phyloP scores from a whole-genome alignment of 2,888 invertebrate species.

The Epinotia nisella region DNA sequence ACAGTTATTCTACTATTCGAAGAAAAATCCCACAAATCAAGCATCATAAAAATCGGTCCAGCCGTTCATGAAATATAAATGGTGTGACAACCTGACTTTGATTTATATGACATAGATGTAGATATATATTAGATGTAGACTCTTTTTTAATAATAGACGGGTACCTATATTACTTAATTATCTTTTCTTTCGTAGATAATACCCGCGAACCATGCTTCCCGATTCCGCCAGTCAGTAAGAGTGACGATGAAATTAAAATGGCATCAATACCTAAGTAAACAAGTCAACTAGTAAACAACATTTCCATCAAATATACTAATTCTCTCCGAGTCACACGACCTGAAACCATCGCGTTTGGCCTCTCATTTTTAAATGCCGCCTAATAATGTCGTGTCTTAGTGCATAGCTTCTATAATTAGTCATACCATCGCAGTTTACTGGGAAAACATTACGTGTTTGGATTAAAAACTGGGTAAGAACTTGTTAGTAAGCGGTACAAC shows the following conservation, averaged over 20 bases:
- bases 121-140: too few relatives aligned
- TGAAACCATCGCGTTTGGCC: conserved; percentile 15
- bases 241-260: neutral
- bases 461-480: neutral
- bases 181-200: too few relatives aligned
- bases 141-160: too few relatives aligned
- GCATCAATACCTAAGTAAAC: neutral
- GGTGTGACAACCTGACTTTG: too few relatives aligned
- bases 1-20: too few relatives aligned
- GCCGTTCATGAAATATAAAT: too few relatives aligned
- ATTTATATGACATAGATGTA: too few relatives aligned
- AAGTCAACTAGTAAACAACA: conserved; percentile 11
- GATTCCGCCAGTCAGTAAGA: neutral
- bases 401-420: conserved; percentile 19
- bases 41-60: too few relatives aligned
- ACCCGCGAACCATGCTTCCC: too few relatives aligned
- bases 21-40: too few relatives aligned
- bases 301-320: conserved; percentile 15
- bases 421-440: conserved; percentile 8
- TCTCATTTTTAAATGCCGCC: conserved; percentile 18
- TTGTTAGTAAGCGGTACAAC: neutral
- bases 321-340: conserved; percentile 22
- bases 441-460: conserved; percentile 5
- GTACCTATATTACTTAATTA: too few relatives aligned
- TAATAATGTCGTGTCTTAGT: conserved; percentile 19